A percentile compares a stretch with the other conserved stretches of the same genome.
These are phyloP conservation scores for Acleris cristana DNA, from an alignment of 2,888 invertebrate genomes.

Conservation along the genomic window DNA sequence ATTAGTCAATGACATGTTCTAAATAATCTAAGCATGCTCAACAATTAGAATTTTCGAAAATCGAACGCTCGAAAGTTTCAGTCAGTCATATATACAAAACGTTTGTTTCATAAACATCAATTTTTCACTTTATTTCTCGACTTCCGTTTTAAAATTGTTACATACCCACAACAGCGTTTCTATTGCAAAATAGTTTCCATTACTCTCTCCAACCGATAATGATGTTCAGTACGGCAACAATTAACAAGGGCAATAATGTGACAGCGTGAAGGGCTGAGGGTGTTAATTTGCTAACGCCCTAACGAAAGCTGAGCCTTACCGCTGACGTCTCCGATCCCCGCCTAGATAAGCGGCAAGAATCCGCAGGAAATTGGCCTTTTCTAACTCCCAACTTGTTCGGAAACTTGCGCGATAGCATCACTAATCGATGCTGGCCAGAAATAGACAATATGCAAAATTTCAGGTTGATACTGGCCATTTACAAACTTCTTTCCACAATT, in stretches of 20 bases:
- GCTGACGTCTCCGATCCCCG: constrained; percentile 68
- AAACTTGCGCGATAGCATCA: constrained; percentile 55
- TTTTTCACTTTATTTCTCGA: no score
- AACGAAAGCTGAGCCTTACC: constrained; percentile 79
- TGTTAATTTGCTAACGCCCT: constrained; percentile 80
- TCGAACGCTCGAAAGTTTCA: no score
- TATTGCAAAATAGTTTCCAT: neutral
- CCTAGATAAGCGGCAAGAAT: constrained; percentile 74
- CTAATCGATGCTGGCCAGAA: constrained; percentile 24
- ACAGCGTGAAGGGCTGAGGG: constrained; percentile 57
- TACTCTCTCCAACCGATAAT: constrained; percentile 11
- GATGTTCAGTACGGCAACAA: constrained; percentile 48
- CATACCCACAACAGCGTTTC: no score
- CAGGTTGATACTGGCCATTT: neutral
- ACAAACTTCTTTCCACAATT: neutral
- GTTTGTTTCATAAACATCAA: no score
- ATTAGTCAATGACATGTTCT: no score
- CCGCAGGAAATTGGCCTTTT: constrained; percentile 79
- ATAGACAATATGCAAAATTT: constrained; percentile 15
- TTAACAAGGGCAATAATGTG: constrained; percentile 64
- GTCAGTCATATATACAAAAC: no score
- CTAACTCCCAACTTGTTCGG: constrained; percentile 59
- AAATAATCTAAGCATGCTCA: no score
- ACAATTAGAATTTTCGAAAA: no score
- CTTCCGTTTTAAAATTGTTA: no score